These are phyloP conservation scores for Chiloscyllium punctatum DNA, from an alignment of 2,797 vertebrate species.

Conservation along the genomic window DNA sequence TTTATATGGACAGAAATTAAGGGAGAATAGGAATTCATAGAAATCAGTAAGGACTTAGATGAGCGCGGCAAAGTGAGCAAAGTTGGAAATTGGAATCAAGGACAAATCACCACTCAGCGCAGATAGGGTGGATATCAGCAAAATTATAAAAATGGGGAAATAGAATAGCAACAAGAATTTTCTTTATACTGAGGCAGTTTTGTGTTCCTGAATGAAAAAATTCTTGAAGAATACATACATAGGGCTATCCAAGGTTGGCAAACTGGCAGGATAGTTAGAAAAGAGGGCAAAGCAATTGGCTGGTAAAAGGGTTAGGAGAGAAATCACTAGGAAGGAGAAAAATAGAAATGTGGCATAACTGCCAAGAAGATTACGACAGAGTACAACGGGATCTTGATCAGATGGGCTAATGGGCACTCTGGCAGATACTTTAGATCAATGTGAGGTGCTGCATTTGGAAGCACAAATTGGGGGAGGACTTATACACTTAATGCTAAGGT, in stretches of 20 bases:
- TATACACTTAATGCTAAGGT: no score
- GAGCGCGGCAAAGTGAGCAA: not conserved
- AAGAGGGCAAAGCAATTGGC: not conserved
- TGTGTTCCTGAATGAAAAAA: not conserved
- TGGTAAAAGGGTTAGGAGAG: not conserved
- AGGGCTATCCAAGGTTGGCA: not conserved
- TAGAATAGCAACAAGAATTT: not conserved
- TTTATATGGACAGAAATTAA: not conserved
- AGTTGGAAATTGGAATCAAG: not conserved
- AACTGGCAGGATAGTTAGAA: not conserved
- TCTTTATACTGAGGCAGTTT: not conserved
- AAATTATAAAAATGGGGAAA: not conserved
- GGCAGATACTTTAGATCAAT: no score
- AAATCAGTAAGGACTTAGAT: not conserved
- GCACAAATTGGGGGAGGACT: no score
- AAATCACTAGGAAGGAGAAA: not conserved
- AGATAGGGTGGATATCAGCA: no score
- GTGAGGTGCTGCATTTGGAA: no score
- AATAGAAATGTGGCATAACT: not conserved
- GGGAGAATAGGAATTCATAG: not conserved
- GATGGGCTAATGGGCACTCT: no score
- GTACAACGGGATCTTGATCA: no score
- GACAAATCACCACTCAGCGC: no score
- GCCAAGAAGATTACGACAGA: no score
- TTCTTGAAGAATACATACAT: not conserved